Evolutionary conservation across 2,888 invertebrate genomes (phyloP), one percentile per base, ranked within the genome.

Genomic region (Dryococelus australis): DNA sequence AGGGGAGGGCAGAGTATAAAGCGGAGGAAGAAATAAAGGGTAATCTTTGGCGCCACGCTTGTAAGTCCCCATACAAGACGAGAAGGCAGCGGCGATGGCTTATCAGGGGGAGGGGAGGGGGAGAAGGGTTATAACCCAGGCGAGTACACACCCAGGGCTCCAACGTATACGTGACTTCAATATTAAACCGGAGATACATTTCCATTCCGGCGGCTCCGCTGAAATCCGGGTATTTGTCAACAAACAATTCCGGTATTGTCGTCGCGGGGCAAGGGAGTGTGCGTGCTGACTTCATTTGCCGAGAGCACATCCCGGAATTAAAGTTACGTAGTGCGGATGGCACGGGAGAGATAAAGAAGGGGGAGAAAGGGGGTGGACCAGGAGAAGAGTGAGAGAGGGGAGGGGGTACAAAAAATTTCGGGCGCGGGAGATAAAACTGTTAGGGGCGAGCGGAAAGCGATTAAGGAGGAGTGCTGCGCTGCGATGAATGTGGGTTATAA

Each of bases 121-220:
- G 65, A 65, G n/a, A 65, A n/a, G 65, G 65, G 20, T 65, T 65
- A 65, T n/a, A 65, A 12, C n/a, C 65, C 65, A 10, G 65, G 10
- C 65, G 65, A 65, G 65, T 65, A 65, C 65, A 65, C 65, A 65
- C 47, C 12, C 65, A 16, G 20, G 51, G 51, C 51, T 51, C 35
- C 83, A 13, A 35, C 8, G 83, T 43, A 20, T 35, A 83, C 83
- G 83, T 83, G 83, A 83, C 83, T 83, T 43, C 83, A 83, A 83
- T 83, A 83, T 83, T 83, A 83, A 83, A 83, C 83, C 43, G 35
- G 43, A 83, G 83, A 83, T 83, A 83, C 83, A 83, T 83, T 83
- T 83, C 83, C 83, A 43, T 83, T 43, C 83, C 83, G 13, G 35
- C 16, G 83, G 28, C 35, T 83, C 43, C 35, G 28, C 24, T 35